Evolutionary conservation across 1,140 invertebrate genomes (phyloP).

Genomic region (Megalopta genalis): DNA sequence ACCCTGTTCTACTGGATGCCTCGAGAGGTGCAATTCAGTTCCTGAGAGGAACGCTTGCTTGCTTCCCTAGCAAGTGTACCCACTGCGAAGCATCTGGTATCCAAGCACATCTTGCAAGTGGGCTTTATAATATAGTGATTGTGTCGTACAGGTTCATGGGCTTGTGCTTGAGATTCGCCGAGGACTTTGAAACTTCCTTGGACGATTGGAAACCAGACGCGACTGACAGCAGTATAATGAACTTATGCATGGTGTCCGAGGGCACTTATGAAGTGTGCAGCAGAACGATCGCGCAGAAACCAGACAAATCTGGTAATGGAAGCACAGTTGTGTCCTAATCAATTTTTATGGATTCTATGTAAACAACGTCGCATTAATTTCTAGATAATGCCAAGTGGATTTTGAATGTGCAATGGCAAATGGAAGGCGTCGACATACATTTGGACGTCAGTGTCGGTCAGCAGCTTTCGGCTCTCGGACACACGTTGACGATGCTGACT

Average conservation of each 20-base stretch:
- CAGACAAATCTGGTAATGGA: constrained; percentile 81
- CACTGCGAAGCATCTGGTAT: too few species aligned
- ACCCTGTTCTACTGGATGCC: background rate
- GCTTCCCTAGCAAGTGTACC: background rate
- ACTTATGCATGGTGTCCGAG: constrained; percentile 97
- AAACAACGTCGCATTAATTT: constrained; percentile 17
- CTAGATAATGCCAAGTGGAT: constrained; percentile 98
- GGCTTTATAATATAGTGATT: constrained; percentile 14
- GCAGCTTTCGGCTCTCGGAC: constrained; percentile 94
- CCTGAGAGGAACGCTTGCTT: too few species aligned
- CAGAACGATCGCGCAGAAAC: constrained; percentile 90
- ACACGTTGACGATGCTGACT: constrained; percentile 96
- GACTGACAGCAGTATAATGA: constrained; percentile 91
- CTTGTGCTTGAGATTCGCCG: constrained; percentile 95
- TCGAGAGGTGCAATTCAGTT: background rate
- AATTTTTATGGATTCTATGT: constrained; percentile 19
- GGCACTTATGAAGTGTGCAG: constrained; percentile 99
- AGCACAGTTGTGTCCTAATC: constrained; percentile 21
- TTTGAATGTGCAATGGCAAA: constrained; percentile 98
- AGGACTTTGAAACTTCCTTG: constrained; percentile 96
- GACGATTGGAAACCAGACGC: constrained; percentile 98
- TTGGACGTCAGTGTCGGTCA: constrained; percentile 97
- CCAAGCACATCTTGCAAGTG: background rate
- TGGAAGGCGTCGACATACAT: constrained; percentile 99
- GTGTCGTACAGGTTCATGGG: constrained; percentile 86